Base-by-base conservation (phyloP, 2,797 vertebrate genomes). In the Pipistrellus pygmaeus region DNA sequence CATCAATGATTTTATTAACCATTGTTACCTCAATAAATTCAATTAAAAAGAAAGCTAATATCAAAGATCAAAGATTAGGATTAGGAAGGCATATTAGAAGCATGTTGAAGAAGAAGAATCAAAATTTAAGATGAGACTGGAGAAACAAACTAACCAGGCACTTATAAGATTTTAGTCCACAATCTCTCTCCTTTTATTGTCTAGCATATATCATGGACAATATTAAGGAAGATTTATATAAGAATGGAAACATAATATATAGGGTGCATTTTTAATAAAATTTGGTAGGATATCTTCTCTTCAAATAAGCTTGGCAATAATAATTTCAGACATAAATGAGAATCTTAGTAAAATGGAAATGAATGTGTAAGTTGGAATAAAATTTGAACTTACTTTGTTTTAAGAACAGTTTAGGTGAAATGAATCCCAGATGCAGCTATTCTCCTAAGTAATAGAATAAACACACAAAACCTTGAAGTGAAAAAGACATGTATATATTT, bases 11-110 rank as follows among this genome's bases (percentile, higher is more conserved):
- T 71, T 71, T 71, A 41, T 71, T 71, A 41, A 71, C 35, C 35
- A 71, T 6, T 69, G 68, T 71, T 23, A 41, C 5, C 21, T 21
- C 35, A 38, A 23, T 13, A 41, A 41, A 71, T 71, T 71, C 21
- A 41, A 25, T 68, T 71, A 69, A n/a, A 81, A 66, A 71, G 44
- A 95, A 85, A 80, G 30, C 72, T 91, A 41, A 93, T 94, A 94
- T 80, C 27, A 89, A 86, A 80, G 10, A 13, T 80, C 13, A 76
- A 86, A 78, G 44, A 10, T 21, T 76, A 23, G 17, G 17, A 71
- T 27, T 73, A 69, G 72, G 35, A 92, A 68, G 38, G 77, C 25
- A 35, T 32, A 20, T 35, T 41, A 41, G 81, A 93, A 38, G 6
- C 1, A 51, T 57, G 4, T 8, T 91, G n/a, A 32, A 84, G 13